Evolutionary conservation across 2,888 invertebrate species (phyloP).

Genomic region (Bibio marci): DNA sequence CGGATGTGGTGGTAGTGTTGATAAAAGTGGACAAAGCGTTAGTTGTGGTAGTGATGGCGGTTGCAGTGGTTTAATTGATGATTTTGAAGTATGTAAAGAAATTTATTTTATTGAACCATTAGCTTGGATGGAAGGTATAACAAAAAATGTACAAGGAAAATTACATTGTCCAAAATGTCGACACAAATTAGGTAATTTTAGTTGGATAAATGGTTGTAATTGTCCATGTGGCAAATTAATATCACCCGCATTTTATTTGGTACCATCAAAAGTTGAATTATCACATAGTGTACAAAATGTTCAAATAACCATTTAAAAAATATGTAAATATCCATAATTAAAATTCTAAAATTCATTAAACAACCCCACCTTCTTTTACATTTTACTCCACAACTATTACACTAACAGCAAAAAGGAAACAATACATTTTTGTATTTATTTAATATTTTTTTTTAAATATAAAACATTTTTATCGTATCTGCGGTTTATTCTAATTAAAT

Average conservation of each 20-base stretch:
- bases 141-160: conserved; percentile 58
- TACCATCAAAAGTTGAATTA: conserved; percentile 80
- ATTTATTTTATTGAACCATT: conserved; percentile 74
- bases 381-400: not conserved
- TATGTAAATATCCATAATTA: not conserved
- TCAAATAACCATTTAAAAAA: conserved; percentile 51
- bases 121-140: conserved; percentile 68
- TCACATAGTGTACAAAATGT: conserved; percentile 78
- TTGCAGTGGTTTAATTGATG: too few relatives aligned
- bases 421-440: too few relatives aligned
- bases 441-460: too few relatives aligned
- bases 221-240: conserved; percentile 84
- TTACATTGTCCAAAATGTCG: conserved; percentile 72
- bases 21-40: too few relatives aligned
- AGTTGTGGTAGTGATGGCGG: too few relatives aligned
- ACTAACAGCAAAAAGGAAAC: not conserved
- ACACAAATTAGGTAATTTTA: conserved; percentile 74
- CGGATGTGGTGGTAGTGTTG: too few relatives aligned
- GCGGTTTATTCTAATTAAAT: too few relatives aligned
- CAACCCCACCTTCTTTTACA: not conserved
- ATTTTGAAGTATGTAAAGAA: conserved; percentile 15
- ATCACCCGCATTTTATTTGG: conserved; percentile 80
- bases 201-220: conserved; percentile 78
- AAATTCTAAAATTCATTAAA: not conserved
- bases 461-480: too few relatives aligned